Percentiles rank a stretch among this genome's conserved stretches.
phyloP scores from a whole-genome alignment of 1,140 invertebrate species.

The Dermatophagoides farinae region DNA sequence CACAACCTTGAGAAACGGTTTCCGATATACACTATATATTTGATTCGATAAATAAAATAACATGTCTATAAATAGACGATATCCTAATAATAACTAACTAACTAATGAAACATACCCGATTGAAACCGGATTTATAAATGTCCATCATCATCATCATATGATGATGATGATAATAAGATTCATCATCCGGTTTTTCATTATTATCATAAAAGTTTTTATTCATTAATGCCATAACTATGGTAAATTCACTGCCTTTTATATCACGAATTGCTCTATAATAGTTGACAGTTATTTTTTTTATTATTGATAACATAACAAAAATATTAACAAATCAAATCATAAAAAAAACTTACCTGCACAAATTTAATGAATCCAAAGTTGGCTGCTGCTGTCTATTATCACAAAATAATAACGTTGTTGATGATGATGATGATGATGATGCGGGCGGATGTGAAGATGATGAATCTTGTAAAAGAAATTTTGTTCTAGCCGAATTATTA shows the following conservation, averaged over 20 bases:
- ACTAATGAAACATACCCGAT: slow-evolving; percentile 27
- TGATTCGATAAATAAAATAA: slow-evolving; percentile 6
- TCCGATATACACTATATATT: slow-evolving; percentile 44
- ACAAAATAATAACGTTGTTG: neutral
- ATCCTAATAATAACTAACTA: too few relatives aligned
- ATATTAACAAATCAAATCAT: too few relatives aligned
- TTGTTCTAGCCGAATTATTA: too few relatives aligned
- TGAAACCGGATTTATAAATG: slow-evolving; percentile 27
- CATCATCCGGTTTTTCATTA: slow-evolving; percentile 17
- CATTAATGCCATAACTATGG: slow-evolving; percentile 23
- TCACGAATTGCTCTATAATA: slow-evolving; percentile 21
- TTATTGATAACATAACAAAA: neutral
- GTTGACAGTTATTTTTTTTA: neutral
- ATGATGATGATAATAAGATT: slow-evolving; percentile 26
- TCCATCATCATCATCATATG: slow-evolving; percentile 22
- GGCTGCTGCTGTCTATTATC: neutral
- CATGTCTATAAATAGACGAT: neutral
- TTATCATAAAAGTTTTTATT: slow-evolving; percentile 23
- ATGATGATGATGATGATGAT: neutral
- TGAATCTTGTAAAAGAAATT: too few relatives aligned
- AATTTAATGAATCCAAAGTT: neutral
- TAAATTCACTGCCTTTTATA: slow-evolving; percentile 24
- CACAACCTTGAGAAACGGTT: slow-evolving; percentile 34
- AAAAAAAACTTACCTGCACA: slow-evolving; percentile 3
- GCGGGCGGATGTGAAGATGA: neutral